Conservation (phyloP, 2,888 invertebrate genomes). For the Caenorhabditis sp. region DNA sequence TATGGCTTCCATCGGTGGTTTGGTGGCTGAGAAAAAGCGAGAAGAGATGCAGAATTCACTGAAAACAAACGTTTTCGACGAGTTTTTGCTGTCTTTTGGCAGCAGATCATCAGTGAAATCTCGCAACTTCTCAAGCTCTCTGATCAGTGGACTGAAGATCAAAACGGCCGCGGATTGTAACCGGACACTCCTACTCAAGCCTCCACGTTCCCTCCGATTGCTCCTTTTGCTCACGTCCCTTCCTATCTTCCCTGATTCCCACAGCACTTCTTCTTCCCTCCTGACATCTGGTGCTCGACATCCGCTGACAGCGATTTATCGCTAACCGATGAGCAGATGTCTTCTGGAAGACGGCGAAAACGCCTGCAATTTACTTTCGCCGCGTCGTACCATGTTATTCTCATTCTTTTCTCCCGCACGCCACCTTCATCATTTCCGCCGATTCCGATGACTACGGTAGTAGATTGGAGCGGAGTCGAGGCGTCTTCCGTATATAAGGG, state of each 20-base stretch:
- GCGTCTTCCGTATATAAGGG: too few relatives aligned
- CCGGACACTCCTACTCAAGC: slow-evolving; percentile 29
- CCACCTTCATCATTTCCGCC: slow-evolving; percentile 6
- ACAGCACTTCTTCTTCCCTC: slow-evolving; percentile 25
- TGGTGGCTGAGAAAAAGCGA: neutral
- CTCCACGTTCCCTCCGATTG: neutral
- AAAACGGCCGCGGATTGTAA: neutral
- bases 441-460: slow-evolving; percentile 25
- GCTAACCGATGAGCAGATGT: slow-evolving; percentile 58
- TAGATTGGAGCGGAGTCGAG: neutral
- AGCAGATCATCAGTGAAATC: too few relatives aligned
- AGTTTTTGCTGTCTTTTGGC: too few relatives aligned
- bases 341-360: slow-evolving; percentile 13
- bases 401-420: slow-evolving; percentile 7
- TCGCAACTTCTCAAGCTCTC: slow-evolving; percentile 10
- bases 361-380: slow-evolving; percentile 17
- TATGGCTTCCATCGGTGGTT: slow-evolving; percentile 11
- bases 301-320: slow-evolving; percentile 37
- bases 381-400: slow-evolving; percentile 49
- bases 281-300: slow-evolving; percentile 50
- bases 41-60: too few relatives aligned
- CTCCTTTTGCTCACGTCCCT: neutral
- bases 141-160: neutral
- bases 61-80: too few relatives aligned
- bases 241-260: slow-evolving; percentile 25